These are phyloP conservation scores for Hyposoter dolosus DNA, from an alignment of 2,888 invertebrate species.

Conservation along the genomic window DNA sequence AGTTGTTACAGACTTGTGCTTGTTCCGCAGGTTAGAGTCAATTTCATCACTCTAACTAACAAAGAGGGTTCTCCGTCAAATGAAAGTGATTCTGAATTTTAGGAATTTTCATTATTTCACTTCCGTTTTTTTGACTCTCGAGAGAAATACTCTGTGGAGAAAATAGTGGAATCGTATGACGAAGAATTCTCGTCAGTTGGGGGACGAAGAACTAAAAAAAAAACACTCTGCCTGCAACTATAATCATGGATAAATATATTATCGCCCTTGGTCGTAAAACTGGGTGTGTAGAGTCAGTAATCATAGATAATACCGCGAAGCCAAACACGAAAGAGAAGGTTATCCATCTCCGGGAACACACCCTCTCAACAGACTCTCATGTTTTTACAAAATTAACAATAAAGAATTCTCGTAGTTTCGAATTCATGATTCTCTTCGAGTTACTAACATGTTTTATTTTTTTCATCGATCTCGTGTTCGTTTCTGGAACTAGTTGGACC, in stretches of 20 bases:
- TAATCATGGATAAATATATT: background rate
- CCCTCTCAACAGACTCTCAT: background rate
- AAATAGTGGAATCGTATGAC: background rate
- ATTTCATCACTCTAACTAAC: background rate
- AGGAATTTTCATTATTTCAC: background rate
- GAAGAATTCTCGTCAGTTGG: background rate
- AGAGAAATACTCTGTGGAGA: background rate
- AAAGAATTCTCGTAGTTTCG: background rate
- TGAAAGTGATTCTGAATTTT: background rate
- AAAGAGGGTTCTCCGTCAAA: background rate
- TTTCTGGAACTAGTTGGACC: background rate
- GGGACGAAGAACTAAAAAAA: background rate
- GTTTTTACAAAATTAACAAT: background rate
- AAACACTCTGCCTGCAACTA: background rate
- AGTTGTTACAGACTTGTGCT: background rate
- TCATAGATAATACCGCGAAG: background rate
- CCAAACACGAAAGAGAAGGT: background rate
- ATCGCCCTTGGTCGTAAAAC: background rate
- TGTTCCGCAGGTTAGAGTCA: background rate
- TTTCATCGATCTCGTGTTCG: background rate
- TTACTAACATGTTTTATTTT: background rate
- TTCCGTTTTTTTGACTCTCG: background rate
- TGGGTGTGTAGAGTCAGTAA: background rate
- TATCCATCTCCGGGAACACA: background rate
- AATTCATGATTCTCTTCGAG: background rate